These are phyloP conservation scores for Adelphocoris suturalis DNA, from an alignment of 2,888 invertebrate species.

Conservation along the genomic window DNA sequence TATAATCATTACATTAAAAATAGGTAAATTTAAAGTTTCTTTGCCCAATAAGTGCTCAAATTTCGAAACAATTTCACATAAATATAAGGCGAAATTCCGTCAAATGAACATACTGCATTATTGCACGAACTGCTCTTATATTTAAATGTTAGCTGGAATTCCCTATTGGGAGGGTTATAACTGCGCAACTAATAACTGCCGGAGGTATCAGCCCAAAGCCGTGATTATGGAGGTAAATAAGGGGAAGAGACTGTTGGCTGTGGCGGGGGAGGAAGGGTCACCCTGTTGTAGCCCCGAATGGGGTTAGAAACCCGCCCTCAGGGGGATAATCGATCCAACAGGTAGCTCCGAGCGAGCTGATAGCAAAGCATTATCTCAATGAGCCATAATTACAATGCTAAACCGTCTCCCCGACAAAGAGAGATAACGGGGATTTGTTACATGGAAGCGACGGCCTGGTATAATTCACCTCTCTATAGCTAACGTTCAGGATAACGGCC, in stretches of 20 bases:
- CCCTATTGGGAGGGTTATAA: too few species aligned
- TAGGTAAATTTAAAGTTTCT: too few species aligned
- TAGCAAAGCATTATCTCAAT: slow-evolving; percentile 58
- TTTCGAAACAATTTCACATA: too few species aligned
- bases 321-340: slow-evolving; percentile 54
- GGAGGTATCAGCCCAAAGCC: too few species aligned
- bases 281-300: background rate
- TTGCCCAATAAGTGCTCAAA: too few species aligned
- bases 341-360: slow-evolving; percentile 14
- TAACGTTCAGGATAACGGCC: slow-evolving; percentile 35
- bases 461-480: slow-evolving; percentile 53
- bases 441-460: slow-evolving; percentile 21
- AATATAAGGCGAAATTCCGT: too few species aligned
- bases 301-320: background rate
- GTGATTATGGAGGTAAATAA: slow-evolving; percentile 20
- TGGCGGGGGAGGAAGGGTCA: slow-evolving; percentile 17
- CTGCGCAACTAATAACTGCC: too few species aligned
- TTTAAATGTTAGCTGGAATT: too few species aligned
- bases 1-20: too few species aligned
- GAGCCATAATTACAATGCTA: slow-evolving; percentile 60
- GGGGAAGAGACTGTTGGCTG: background rate
- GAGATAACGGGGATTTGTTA: slow-evolving; percentile 52
- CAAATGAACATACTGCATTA: too few species aligned
- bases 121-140: too few species aligned
- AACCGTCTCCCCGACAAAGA: slow-evolving; percentile 40